Base-by-base conservation (phyloP, 92 coral and sea anemone genomes). In the Parazoanthus swiftii region DNA sequence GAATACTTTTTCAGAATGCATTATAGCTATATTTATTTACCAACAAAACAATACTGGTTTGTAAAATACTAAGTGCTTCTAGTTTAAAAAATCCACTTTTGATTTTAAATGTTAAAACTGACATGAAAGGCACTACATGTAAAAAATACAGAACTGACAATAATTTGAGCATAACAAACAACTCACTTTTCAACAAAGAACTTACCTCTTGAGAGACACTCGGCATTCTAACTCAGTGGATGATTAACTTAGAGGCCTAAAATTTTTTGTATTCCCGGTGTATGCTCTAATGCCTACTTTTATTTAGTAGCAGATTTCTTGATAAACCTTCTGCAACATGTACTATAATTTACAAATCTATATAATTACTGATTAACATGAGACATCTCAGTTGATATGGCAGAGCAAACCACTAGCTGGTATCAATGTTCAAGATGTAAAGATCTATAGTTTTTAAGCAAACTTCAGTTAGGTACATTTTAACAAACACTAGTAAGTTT, bases 161-260 rank as follows among this genome's bases (percentile, higher is more conserved):
- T 29, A 29, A 29, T 29, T 29, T 29, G 33, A 29, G 15, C 10
- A 18, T 1, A 58, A 14, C 25, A 73, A 73, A 21, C 33, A 15
- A 11, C 2, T 33, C 37, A 26, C 5, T 26, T 29, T 29, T 11
- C 20, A 29, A 6, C 8, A 9, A 73, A 29, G 20, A 25, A 44
- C 79, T 76, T 39, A 76, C 79, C 79, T 76, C 26, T 20, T 76
- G 43, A 15, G 79, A 76, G 15, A 38, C 79, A 76, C 79, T 76
- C 48, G 38, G 79, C 54, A 76, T 76, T 15, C 43, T 76, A 16
- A 38, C 29, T 18, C 5, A 76, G 46, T 15, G 8, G 29, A 8
- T 39, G 51, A 16, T 76, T 16, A 74, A 76, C 1, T 42, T 74
- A 76, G 25, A 76, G n/a, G 10, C 51, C 25, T 16, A n/a, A 18